Conservation (phyloP, 2,113 vertebrate species). For the Campylomormyrus numenius region DNA sequence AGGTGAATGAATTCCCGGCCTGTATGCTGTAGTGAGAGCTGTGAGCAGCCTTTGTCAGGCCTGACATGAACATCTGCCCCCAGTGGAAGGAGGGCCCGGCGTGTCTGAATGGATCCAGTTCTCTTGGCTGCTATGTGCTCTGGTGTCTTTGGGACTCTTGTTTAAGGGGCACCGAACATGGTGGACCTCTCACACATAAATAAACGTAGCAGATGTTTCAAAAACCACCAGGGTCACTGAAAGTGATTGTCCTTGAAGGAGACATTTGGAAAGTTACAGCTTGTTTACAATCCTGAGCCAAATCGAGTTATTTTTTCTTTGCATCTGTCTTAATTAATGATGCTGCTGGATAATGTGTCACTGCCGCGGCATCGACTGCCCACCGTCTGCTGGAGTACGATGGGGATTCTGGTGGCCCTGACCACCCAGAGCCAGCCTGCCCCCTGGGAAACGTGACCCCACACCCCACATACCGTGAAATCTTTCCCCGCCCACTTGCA, state of each 20-base stretch:
- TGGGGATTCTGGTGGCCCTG: neutral
- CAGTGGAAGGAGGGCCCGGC: neutral
- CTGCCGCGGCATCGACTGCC: neutral
- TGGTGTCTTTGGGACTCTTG: neutral
- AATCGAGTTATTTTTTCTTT: neutral
- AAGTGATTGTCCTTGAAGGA: conserved; percentile 6
- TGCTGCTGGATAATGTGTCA: neutral
- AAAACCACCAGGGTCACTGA: neutral
- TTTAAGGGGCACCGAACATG: neutral
- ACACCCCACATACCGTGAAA: conserved; percentile 76
- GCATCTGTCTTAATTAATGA: neutral
- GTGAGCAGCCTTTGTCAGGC: neutral
- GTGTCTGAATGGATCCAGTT: neutral
- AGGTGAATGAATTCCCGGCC: neutral
- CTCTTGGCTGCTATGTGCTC: neutral
- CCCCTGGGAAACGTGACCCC: neutral
- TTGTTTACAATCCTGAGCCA: neutral
- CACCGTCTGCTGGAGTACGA: neutral
- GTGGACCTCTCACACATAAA: neutral
- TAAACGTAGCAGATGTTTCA: neutral
- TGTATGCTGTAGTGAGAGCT: neutral
- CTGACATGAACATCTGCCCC: neutral
- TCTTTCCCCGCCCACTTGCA: conserved; percentile 99
- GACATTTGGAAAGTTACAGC: neutral
- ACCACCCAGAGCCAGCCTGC: neutral